These are phyloP conservation scores for Pterocles gutturalis DNA, from an alignment of 2,113 vertebrate species.

Conservation along the genomic window DNA sequence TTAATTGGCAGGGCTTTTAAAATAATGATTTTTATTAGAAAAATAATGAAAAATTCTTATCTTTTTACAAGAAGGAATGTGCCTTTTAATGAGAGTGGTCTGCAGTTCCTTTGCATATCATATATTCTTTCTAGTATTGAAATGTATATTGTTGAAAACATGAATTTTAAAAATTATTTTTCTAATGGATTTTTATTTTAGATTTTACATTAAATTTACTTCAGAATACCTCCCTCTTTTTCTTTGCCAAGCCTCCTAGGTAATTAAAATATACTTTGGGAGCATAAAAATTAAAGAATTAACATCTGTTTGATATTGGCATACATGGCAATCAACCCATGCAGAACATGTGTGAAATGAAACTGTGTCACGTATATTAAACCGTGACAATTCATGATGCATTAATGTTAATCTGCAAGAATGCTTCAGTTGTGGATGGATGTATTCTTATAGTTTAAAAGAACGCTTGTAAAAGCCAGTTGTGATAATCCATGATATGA, in stretches of 20 bases:
- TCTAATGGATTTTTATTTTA: background rate
- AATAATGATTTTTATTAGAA: background rate
- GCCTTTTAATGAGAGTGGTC: background rate
- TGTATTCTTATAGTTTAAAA: background rate
- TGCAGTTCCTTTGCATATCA: background rate
- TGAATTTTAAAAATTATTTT: background rate
- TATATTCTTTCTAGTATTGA: background rate
- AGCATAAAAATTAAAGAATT: conserved; percentile 22
- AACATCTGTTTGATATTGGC: conserved; percentile 37
- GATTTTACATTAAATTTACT: background rate
- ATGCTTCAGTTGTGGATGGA: background rate
- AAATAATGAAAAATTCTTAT: background rate
- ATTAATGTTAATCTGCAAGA: background rate
- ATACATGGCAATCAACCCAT: background rate
- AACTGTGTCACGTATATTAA: conserved; percentile 26
- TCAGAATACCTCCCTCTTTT: background rate
- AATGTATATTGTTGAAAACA: background rate
- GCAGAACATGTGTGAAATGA: conserved; percentile 16
- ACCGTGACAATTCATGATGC: background rate
- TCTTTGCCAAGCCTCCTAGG: background rate
- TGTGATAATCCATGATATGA: background rate
- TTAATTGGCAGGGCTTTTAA: background rate
- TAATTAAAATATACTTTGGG: conserved; percentile 31
- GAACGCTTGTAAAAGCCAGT: background rate
- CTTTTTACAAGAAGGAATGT: background rate